A percentile compares a stretch with the other conserved stretches of the same genome.
These are phyloP conservation scores for Dicyrtomina minuta DNA, from an alignment of 2,888 invertebrate genomes.

Conservation along the genomic window DNA sequence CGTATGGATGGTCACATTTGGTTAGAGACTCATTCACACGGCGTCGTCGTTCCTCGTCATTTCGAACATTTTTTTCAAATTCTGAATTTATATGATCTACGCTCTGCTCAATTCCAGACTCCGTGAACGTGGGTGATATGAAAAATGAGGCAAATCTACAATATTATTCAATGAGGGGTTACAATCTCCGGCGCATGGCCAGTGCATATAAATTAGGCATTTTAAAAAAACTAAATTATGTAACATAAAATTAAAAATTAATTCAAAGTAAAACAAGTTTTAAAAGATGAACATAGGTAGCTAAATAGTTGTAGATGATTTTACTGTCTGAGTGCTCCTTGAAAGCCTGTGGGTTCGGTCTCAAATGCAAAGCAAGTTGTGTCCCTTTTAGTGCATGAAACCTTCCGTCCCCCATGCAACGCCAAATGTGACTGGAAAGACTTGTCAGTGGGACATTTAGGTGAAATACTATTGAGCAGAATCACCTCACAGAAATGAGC, in stretches of 20 bases:
- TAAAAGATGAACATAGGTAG: no score
- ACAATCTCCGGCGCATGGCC: no score
- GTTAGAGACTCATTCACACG: constrained; percentile 84
- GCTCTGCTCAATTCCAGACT: constrained; percentile 85
- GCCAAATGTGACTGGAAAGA: constrained; percentile 71
- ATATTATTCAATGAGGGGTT: no score
- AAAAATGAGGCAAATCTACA: constrained; percentile 97
- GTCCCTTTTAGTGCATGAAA: constrained; percentile 86
- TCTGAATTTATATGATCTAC: constrained; percentile 94
- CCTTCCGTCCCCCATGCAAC: constrained; percentile 84
- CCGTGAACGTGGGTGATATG: constrained; percentile 85
- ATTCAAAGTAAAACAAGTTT: no score
- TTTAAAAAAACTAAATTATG: no score
- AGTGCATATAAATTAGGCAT: no score
- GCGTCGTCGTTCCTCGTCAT: constrained; percentile 84
- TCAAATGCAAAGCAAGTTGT: constrained; percentile 94
- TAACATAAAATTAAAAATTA: no score
- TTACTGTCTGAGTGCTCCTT: constrained; percentile 66
- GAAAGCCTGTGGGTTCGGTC: constrained; percentile 76
- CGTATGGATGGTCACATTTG: constrained; percentile 75
- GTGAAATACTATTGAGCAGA: constrained; percentile 32
- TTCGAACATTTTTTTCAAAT: constrained; percentile 87
- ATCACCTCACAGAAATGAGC: constrained; percentile 45
- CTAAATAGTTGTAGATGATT: no score
- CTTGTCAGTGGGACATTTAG: constrained; percentile 22